A percentile compares a stretch with the other conserved stretches of the same genome.
These are phyloP conservation scores for Pandemis corylana DNA, from an alignment of 2,888 invertebrate species.

Conservation along the genomic window DNA sequence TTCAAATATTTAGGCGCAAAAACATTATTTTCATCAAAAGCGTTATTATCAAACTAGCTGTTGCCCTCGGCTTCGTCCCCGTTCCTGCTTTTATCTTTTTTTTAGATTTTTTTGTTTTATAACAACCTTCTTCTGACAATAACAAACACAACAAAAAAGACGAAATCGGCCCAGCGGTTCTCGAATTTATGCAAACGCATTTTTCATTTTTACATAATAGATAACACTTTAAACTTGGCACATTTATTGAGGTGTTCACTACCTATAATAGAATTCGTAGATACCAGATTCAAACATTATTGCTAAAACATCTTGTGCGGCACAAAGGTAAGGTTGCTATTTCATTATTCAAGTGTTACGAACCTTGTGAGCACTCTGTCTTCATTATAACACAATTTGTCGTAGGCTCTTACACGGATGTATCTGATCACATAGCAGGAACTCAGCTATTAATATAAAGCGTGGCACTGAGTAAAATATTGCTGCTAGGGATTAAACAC, in stretches of 20 bases:
- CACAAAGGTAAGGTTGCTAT: slow-evolving; percentile 24
- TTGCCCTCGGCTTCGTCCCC: no score
- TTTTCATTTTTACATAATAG: no score
- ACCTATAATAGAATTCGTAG: background rate
- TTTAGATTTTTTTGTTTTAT: no score
- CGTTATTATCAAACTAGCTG: no score
- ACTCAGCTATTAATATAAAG: slow-evolving; percentile 39
- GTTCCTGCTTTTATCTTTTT: no score
- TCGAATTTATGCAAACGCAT: no score
- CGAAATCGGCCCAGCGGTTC: no score
- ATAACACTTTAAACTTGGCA: no score
- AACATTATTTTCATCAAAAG: no score
- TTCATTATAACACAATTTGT: slow-evolving; percentile 53
- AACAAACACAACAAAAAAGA: no score
- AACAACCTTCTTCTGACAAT: no score
- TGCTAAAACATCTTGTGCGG: slow-evolving; percentile 10
- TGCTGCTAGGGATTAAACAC: slow-evolving; percentile 42
- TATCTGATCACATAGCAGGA: slow-evolving; percentile 40
- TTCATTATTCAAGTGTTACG: slow-evolving; percentile 39
- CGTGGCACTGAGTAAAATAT: slow-evolving; percentile 41
- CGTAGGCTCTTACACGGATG: slow-evolving; percentile 40
- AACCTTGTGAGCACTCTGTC: slow-evolving; percentile 46
- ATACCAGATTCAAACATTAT: slow-evolving; percentile 5
- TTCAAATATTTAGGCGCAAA: background rate
- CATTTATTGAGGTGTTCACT: background rate